These are phyloP conservation scores for Hirtodrosophila duncani DNA, from an alignment of 2,888 invertebrate species.

Conservation along the genomic window DNA sequence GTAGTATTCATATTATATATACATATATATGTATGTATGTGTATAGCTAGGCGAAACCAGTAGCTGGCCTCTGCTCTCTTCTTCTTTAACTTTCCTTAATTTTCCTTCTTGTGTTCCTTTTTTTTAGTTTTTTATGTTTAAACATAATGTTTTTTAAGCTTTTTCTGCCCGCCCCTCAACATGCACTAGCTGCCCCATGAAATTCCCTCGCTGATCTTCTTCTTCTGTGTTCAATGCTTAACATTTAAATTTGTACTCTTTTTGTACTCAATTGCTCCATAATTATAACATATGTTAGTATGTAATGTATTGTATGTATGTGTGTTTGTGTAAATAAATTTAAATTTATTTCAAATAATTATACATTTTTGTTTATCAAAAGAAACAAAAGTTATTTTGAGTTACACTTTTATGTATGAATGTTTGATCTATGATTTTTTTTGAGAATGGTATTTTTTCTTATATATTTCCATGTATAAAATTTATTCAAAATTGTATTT, in stretches of 20 bases:
- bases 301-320: constrained; percentile 21
- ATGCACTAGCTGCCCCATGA: no score
- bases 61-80: constrained; percentile 50
- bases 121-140: constrained; percentile 7
- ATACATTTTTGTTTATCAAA: constrained; percentile 16
- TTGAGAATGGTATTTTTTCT: constrained; percentile 30
- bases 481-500: constrained; percentile 72
- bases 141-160: constrained; percentile 10
- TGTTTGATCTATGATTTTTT: no score
- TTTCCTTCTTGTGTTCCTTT: constrained; percentile 14
- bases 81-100: constrained; percentile 15
- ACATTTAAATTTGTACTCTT: constrained; percentile 74
- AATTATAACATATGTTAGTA: constrained; percentile 63
- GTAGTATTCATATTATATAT: constrained; percentile 18
- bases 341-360: constrained; percentile 6
- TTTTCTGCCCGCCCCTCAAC: constrained; percentile 7
- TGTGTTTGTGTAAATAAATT: constrained; percentile 20
- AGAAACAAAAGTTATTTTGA: no score
- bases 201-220: constrained; percentile 12
- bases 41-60: constrained; percentile 57
- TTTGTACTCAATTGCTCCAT: constrained; percentile 76
- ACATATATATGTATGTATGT: constrained; percentile 15
- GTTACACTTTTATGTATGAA: no score
- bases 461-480: constrained; percentile 22
- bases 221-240: constrained; percentile 53